A percentile compares a stretch with the other conserved stretches of the same genome.
Evolutionary conservation across 2,888 invertebrate species (phyloP).

Genomic region (Phaonia tiefii): DNA sequence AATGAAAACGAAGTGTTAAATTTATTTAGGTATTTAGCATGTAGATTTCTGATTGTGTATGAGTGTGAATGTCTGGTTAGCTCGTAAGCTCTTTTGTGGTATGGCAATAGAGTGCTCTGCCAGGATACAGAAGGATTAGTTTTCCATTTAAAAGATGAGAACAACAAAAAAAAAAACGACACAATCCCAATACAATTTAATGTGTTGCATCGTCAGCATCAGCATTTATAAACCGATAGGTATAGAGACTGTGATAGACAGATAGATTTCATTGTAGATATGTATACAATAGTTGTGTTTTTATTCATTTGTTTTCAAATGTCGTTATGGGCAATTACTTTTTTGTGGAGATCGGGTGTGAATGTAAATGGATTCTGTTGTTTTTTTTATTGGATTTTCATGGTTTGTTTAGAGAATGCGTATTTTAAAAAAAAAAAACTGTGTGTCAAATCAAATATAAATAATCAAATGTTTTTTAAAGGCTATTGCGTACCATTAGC

Average conservation of each 20-base stretch:
- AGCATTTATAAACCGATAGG: constrained; percentile 10
- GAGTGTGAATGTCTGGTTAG: background rate
- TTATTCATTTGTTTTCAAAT: background rate
- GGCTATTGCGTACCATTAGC: no score
- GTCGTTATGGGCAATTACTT: background rate
- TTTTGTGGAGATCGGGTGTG: background rate
- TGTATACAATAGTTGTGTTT: background rate
- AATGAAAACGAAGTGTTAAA: constrained; percentile 58
- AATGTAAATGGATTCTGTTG: background rate
- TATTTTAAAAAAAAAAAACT: no score
- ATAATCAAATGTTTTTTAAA: no score
- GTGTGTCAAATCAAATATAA: no score
- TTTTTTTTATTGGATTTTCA: background rate
- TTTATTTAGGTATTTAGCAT: constrained; percentile 14
- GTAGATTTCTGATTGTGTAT: background rate
- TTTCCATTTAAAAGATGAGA: constrained; percentile 56
- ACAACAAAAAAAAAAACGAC: no score
- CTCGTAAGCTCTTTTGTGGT: background rate
- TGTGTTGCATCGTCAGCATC: constrained; percentile 1
- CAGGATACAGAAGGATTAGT: constrained; percentile 38
- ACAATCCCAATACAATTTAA: constrained; percentile 29
- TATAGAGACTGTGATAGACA: background rate
- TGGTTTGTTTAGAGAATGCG: no score
- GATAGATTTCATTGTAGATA: background rate
- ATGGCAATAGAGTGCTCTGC: background rate